Base-by-base conservation (phyloP, 2,797 vertebrate species). In the Amazonetta brasiliensis region DNA sequence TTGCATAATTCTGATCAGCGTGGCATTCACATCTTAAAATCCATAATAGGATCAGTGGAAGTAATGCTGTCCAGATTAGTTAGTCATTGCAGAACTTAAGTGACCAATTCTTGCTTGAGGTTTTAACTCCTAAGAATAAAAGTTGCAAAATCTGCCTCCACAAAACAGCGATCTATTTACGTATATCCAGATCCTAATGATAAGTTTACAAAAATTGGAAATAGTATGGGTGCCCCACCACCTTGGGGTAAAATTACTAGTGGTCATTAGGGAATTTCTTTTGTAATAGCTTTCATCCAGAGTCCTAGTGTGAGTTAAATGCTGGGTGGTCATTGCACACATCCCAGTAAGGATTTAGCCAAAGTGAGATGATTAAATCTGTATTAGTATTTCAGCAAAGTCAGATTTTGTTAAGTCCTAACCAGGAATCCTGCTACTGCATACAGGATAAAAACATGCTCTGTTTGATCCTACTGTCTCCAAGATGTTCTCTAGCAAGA, bases 381-480 rank as follows among this genome's bases (percentile, higher is more conserved):
- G 46, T 87, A 68, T 96, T 90, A 94, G 62, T 87, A 79, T 90
- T 94, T 94, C 74, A 91, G 43, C 52, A 94, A 92, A 95, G 68
- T 90, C 84, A 94, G 88, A 87, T 93, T 95, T 96, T 79, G 76
- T 92, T 86, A 93, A 52, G 39, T 97, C 96, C 81, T 94, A 87
- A 90, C 43, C 28, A 92, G 56, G 86, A 92, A 92, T 94, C 81
- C 58, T 77, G 50, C 68, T 82, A 68, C 2, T 78, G 22, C 76
- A 39, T 37, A 28, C 31, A 28, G 28, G 50, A 39, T 83, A 60
- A 80, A 89, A 71, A 93, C 74, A 33, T 77, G 11, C 12, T 76
- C 26, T 90, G 3, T 35, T 82, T 74, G 48, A 68, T 54, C 55
- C 31, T 78, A 18, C 20, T 55, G 8, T 66, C 68, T 86, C 62